Evolutionary conservation across 2,797 vertebrate genomes (phyloP).

Genomic region (Arremon brunneinucha): DNA sequence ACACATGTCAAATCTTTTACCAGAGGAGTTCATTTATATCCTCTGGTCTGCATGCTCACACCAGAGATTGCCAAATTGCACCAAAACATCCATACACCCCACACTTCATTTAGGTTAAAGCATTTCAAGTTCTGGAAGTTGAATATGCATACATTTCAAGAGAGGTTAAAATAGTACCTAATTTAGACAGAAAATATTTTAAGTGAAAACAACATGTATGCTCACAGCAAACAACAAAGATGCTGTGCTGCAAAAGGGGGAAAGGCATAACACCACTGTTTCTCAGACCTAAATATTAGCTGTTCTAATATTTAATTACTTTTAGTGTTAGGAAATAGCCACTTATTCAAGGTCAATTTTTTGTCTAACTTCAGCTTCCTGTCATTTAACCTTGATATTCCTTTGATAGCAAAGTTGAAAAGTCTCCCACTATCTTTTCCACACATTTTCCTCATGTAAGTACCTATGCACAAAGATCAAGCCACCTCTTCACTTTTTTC

Average conservation of each 20-base stretch:
- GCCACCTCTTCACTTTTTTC: constrained; percentile 2
- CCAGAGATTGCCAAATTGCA: not conserved
- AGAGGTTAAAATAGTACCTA: not conserved
- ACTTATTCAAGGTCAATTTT: not conserved
- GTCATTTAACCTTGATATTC: not conserved
- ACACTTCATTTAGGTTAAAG: not conserved
- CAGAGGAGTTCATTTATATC: not conserved
- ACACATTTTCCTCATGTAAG: constrained; percentile 20
- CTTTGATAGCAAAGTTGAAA: not conserved
- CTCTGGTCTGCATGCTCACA: not conserved
- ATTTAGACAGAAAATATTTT: not conserved
- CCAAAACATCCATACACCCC: not conserved
- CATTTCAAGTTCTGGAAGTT: not conserved
- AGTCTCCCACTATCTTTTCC: constrained; percentile 10
- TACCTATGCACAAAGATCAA: not conserved
- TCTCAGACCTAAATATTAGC: not conserved
- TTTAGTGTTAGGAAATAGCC: not conserved
- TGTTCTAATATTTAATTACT: not conserved
- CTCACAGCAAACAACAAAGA: not conserved
- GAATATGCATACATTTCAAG: not conserved
- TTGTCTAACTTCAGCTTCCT: constrained; percentile 34
- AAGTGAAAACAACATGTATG: not conserved
- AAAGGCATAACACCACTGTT: not conserved
- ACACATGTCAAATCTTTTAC: not conserved
- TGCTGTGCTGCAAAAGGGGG: not conserved